Conservation (phyloP, 1,140 invertebrate genomes). For the Dolichoris vasculosae region DNA sequence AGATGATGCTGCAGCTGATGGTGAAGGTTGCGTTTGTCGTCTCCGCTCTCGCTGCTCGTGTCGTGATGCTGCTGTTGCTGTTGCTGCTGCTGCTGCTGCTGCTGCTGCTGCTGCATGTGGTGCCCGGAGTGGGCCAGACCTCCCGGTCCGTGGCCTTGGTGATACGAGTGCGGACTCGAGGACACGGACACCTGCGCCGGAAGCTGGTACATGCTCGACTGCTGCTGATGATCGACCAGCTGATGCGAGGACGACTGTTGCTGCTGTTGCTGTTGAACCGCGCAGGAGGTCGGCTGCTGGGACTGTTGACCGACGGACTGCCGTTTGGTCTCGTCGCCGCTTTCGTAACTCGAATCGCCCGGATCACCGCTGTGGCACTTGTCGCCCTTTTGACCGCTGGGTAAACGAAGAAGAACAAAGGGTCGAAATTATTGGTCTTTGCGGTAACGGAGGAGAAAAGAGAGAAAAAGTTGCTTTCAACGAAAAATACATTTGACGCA, state of each 20-base stretch:
- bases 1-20: slow-evolving; percentile 69
- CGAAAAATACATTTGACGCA: too few relatives aligned
- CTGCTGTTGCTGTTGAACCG: slow-evolving; percentile 53
- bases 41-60: slow-evolving; percentile 70
- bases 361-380: slow-evolving; percentile 67
- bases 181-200: slow-evolving; percentile 71
- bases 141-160: slow-evolving; percentile 64
- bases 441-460: neutral
- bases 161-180: slow-evolving; percentile 70
- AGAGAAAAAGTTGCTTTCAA: too few relatives aligned
- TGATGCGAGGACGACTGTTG: slow-evolving; percentile 53
- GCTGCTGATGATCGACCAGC: slow-evolving; percentile 58
- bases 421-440: neutral
- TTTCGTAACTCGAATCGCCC: slow-evolving; percentile 71
- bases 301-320: slow-evolving; percentile 58
- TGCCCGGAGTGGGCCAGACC: slow-evolving; percentile 60
- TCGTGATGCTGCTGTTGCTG: slow-evolving; percentile 66
- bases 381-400: slow-evolving; percentile 71
- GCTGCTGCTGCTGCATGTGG: slow-evolving; percentile 63
- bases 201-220: slow-evolving; percentile 75
- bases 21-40: slow-evolving; percentile 72
- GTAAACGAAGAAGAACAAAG: slow-evolving; percentile 49
- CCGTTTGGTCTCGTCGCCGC: slow-evolving; percentile 70
- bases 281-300: slow-evolving; percentile 43
- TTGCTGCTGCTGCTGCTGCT: slow-evolving; percentile 50